Base-by-base conservation (phyloP, 2,113 vertebrate species). In the Mus pahari region DNA sequence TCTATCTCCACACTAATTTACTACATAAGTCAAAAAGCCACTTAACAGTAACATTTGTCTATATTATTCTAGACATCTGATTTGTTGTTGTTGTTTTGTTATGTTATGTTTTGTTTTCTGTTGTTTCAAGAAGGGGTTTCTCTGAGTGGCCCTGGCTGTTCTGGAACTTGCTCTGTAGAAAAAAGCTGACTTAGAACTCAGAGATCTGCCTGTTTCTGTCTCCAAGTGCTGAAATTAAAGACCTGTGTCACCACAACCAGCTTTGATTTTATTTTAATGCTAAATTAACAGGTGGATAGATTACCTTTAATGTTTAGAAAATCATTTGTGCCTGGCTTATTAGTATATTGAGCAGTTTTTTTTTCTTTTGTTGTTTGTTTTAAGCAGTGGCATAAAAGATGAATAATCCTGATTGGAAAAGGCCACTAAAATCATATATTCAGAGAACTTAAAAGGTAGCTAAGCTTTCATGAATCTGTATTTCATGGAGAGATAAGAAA, bases 401-500 rank as follows among this genome's bases (percentile, higher is more conserved):
- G 55, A 94, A 60, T 70, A 77, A 64, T 84, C 31, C n/a, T 89
- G 26, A 90, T 42, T 66, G 81, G 50, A 45, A 62, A 92, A 86
- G 50, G n/a, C 5, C 42, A 90, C 4, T 12, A 31, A 83, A 74
- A 84, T 58, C 68, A 62, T 5, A 1, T 24, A 66, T 64, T 73
- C 58, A 81, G 73, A 90, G 24, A 94, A 92, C 12, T 50, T 73
- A 53, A 84, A 62, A 88, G 17, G 64, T 11, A 87, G 58, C 14
- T 64, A 66, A 77, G 42, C 75, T 73, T 86, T 83, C 53, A 78
- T 26, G 53, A 95, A 53, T 45, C 19, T 86, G 24, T 48, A 4
- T 12, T 91, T 94, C 24, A 66, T 36, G 45, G 77, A 62, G 71
- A 95, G 62, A 86, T 42, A 94, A 78, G 7, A 53, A 84, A 68